Evolutionary conservation across 2,797 vertebrate genomes (phyloP), one percentile per base, ranked within the genome.

Genomic region (Esox masquinongy): DNA sequence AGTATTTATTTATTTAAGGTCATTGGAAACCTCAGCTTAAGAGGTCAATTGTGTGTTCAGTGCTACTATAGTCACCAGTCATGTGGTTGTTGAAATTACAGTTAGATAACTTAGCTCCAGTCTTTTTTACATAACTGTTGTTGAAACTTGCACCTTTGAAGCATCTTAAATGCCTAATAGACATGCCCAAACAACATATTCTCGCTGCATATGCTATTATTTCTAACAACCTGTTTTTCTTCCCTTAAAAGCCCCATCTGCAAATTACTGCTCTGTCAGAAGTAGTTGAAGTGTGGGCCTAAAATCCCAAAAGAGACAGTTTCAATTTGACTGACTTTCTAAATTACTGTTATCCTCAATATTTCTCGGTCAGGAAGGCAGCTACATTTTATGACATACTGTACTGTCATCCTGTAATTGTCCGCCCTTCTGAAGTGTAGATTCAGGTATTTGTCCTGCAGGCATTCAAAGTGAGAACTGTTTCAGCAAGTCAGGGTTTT

Each of bases 91-190:
- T 69, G 81, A 31, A 31, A 3, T 26, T 31, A 34, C 15, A 4
- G 63, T 66, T 29, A 66, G 16, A 31, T 31, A 66, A 16, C 29
- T 7, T 64, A 64, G 12, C 12, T 16, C 29, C 19, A 9, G 61
- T 26, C 61, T 31, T 66, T 31, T 66, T 31, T 66, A 34, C 29
- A 8, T 66, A 66, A 34, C 63, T 79, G 82, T 90, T 89, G 89
- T 85, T 86, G 91, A 84, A 84, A 87, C 86, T 90, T 82, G 87
- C 81, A 69, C 84, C 82, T 88, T 88, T 88, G 82, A 82, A 76
- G 73, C 76, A 78, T 79, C 69, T 61, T 6, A 24, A 61, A 67
- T 67, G 16, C 26, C 14, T 11, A 17, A 66, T 11, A 19, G 64
- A 66, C 64, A 66, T 16, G 64, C 64, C 26, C 64, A 66, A 31